Base-by-base conservation (phyloP, 2,888 invertebrate genomes). In the Iselma pallidipennis region DNA sequence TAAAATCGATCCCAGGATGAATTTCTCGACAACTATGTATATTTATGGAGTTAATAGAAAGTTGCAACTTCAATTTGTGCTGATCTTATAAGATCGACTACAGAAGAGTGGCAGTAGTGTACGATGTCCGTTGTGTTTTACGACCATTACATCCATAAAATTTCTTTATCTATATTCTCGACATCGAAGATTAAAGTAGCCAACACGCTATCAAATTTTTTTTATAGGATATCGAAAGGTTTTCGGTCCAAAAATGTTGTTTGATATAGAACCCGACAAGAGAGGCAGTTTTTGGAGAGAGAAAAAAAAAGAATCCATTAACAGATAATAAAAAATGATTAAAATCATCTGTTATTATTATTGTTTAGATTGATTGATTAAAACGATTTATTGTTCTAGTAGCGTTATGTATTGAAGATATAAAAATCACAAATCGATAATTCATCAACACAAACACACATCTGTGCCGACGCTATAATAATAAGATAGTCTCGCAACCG, bases 401-500 rank as follows among this genome's bases (percentile, higher is more conserved):
- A 14, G 31, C 2, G 10, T 2, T 31, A n/a, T 4, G 1, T n/a
- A 1, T 31, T 31, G n/a, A 12, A 2, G 16, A 37, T 37, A 37
- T 37, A 19, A 37, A 19, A 45, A 23, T 28, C 14, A 51, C n/a
- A 49, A 62, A 62, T 62, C 62, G 53, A 62, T 62, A 63, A 59
- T 63, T 52, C 55, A 63, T 63, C 59, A 37, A 49, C 55, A 51
- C 25, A n/a, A n/a, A n/a, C n/a, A 55, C 50, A 55, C 58, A 61
- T 57, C 57, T 61, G 61, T 48, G 9, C 16, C 16, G 33, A 37
- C 9, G 33, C n/a, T n/a, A 42, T 31, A 6, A 29, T 58, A 59
- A 63, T 63, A 59, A 63, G 63, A 59, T 63, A 53, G 59, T 59
- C 58, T 37, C 48, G 52, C 54, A 2, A 42, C 42, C 62, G 37